Percentiles rank a stretch among this genome's conserved stretches.
Conservation (phyloP, 2,888 invertebrate species). For the Tenthredo amoena region DNA sequence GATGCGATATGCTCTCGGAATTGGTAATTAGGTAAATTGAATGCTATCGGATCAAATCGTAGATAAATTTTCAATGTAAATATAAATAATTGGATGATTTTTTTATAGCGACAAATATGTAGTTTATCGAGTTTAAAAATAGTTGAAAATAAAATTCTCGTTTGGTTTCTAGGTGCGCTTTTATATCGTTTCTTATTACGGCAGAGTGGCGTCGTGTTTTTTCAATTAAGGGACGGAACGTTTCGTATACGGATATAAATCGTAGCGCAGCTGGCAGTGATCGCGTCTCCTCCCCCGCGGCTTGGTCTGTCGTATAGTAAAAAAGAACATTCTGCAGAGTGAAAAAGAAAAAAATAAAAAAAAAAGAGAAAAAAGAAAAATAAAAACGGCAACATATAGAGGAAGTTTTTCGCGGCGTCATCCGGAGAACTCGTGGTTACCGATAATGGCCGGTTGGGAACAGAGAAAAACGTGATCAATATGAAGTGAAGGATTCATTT, state of each 20-base stretch:
- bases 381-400: background rate
- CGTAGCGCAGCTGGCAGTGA: conserved; percentile 44
- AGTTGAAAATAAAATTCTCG: background rate
- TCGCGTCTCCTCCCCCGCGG: conserved; percentile 34
- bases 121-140: background rate
- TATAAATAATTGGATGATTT: background rate
- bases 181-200: conserved; percentile 35
- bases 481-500: conserved; percentile 20
- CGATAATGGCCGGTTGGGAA: background rate
- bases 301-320: conserved; percentile 3
- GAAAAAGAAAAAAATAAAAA: background rate
- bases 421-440: background rate
- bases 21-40: background rate
- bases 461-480: conserved; percentile 24
- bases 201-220: conserved; percentile 30
- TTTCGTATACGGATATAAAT: conserved; percentile 28
- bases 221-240: conserved; percentile 40
- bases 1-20: background rate
- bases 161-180: background rate
- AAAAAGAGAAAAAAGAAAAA: background rate
- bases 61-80: background rate
- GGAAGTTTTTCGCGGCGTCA: conserved; percentile 34
- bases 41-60: background rate
- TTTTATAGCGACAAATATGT: background rate
- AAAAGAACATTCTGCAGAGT: background rate